Evolutionary conservation across 2,113 vertebrate species (phyloP).

Genomic region (Clupea harengus): DNA sequence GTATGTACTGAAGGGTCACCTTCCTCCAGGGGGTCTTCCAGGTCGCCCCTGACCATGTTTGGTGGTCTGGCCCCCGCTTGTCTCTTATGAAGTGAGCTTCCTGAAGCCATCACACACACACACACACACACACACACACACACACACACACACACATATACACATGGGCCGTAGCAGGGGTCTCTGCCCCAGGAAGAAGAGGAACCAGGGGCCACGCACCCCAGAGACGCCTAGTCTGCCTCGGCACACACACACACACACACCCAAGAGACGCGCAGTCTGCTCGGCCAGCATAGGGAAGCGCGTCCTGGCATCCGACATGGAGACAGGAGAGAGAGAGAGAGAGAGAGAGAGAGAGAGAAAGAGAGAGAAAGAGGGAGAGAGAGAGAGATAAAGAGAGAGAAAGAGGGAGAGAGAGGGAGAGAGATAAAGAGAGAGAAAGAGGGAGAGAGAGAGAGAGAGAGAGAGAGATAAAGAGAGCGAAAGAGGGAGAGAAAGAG

Average conservation of each 20-base stretch:
- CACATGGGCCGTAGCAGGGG: too few species aligned
- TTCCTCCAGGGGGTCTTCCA: constrained; percentile 9
- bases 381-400: not conserved
- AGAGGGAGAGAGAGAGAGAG: too few species aligned
- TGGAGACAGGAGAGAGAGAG: not conserved
- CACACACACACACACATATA: too few species aligned
- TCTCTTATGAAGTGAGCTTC: too few species aligned
- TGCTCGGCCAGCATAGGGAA: not conserved
- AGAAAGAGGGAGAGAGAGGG: not conserved
- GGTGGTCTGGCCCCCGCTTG: too few species aligned
- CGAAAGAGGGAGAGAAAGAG: not conserved
- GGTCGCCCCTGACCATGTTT: constrained; percentile 25
- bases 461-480: not conserved
- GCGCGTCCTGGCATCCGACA: not conserved
- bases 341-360: not conserved
- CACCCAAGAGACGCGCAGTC: too few species aligned
- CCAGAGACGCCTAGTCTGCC: too few species aligned
- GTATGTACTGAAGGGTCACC: not conserved
- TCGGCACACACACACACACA: too few species aligned
- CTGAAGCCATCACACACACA: too few species aligned
- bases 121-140: too few species aligned
- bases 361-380: not conserved
- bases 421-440: not conserved
- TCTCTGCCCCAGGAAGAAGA: too few species aligned
- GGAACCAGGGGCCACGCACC: too few species aligned